A percentile compares a stretch with the other conserved stretches of the same genome.
Evolutionary conservation across 2,888 invertebrate genomes (phyloP).

Genomic region (Himalopsyche japonica): DNA sequence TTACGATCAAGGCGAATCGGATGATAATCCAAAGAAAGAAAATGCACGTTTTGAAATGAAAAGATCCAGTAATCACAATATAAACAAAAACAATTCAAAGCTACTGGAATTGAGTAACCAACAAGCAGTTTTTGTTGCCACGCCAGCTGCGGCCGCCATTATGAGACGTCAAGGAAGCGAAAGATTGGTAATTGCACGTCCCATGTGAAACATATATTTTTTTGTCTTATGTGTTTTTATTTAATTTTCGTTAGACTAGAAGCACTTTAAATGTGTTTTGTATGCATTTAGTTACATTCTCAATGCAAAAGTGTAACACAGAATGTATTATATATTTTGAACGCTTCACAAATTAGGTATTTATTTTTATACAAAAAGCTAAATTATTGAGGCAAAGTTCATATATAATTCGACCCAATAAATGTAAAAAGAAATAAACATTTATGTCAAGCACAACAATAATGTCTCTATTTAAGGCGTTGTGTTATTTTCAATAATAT

Average conservation of each 20-base stretch:
- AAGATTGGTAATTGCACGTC: slow-evolving; percentile 43
- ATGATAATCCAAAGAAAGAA: slow-evolving; percentile 46
- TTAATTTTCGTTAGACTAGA: not conserved
- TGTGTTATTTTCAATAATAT: no score
- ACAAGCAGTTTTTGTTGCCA: slow-evolving; percentile 53
- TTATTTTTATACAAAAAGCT: not conserved
- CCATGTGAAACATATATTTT: slow-evolving; percentile 12
- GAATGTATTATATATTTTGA: not conserved
- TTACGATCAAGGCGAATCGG: slow-evolving; percentile 57
- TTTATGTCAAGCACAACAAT: no score
- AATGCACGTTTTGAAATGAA: not conserved
- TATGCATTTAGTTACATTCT: not conserved
- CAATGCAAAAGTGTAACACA: not conserved
- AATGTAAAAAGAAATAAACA: no score
- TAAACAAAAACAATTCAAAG: slow-evolving; percentile 42
- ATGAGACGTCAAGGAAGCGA: slow-evolving; percentile 57
- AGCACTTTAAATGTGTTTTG: not conserved
- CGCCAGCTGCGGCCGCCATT: slow-evolving; percentile 54
- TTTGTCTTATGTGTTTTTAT: not conserved
- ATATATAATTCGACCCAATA: no score
- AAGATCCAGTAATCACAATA: slow-evolving; percentile 17
- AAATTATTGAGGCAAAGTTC: not conserved
- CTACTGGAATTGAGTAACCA: slow-evolving; percentile 54
- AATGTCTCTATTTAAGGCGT: no score
- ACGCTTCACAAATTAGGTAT: not conserved